Conservation (phyloP, 1,140 invertebrate species). For the Oreohelix idahoensis region DNA sequence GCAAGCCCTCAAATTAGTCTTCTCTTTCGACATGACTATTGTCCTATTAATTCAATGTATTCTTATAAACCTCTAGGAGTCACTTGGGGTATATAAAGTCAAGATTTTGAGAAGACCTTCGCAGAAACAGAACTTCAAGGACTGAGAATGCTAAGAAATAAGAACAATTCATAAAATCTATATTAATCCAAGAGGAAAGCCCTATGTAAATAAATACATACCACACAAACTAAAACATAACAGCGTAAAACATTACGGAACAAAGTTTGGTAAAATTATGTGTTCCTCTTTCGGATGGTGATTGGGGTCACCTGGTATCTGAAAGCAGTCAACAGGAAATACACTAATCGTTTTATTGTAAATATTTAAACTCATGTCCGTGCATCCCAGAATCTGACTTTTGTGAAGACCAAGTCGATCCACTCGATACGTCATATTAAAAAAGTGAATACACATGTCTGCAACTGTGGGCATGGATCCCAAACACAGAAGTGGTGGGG, state of each 20-base stretch:
- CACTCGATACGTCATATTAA: slow-evolving; percentile 59
- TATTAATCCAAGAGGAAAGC: neutral
- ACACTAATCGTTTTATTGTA: slow-evolving; percentile 62
- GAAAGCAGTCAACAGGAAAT: slow-evolving; percentile 63
- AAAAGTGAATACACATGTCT: slow-evolving; percentile 57
- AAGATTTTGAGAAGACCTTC: too few species aligned
- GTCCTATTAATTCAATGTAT: too few species aligned
- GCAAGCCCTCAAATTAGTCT: too few species aligned
- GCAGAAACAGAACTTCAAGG: too few species aligned
- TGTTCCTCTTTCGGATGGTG: slow-evolving; percentile 29
- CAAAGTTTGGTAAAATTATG: slow-evolving; percentile 35
- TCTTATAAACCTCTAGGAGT: too few species aligned
- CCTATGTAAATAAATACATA: neutral
- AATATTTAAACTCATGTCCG: slow-evolving; percentile 57
- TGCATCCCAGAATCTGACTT: slow-evolving; percentile 58
- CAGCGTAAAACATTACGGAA: neutral
- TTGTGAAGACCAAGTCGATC: slow-evolving; percentile 56
- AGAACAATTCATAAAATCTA: neutral
- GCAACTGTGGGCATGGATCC: slow-evolving; percentile 56
- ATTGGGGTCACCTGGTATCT: slow-evolving; percentile 58
- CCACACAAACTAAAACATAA: neutral
- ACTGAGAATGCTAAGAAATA: neutral
- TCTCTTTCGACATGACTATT: too few species aligned
- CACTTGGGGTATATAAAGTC: too few species aligned
- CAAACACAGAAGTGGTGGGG: slow-evolving; percentile 56